Conservation (phyloP, 2,113 vertebrate genomes). For the Thalassoma bifasciatum region DNA sequence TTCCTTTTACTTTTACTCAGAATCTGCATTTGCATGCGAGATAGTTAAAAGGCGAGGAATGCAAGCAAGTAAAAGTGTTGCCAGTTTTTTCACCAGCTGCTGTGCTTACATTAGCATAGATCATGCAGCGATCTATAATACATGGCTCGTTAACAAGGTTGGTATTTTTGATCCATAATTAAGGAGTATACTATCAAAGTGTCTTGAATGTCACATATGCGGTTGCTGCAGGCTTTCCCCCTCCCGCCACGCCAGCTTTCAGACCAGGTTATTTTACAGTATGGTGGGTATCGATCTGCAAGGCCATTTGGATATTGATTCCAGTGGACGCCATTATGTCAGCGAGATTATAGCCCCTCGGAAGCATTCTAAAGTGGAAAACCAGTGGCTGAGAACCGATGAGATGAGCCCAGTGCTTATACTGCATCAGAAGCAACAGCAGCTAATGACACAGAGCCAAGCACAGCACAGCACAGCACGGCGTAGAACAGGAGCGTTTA, state of each 20-base stretch:
- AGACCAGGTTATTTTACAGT: conserved; percentile 62
- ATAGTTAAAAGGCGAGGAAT: conserved; percentile 42
- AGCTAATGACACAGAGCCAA: conserved; percentile 56
- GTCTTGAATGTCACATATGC: conserved; percentile 48
- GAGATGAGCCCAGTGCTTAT: conserved; percentile 58
- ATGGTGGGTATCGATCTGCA: conserved; percentile 67
- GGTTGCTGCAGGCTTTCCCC: conserved; percentile 28
- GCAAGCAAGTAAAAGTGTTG: conserved; percentile 44
- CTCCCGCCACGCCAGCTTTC: conserved; percentile 24
- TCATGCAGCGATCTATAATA: conserved; percentile 72
- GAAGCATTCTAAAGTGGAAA: conserved; percentile 66
- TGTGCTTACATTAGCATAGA: conserved; percentile 67
- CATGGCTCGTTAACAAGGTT: conserved; percentile 71
- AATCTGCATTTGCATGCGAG: conserved; percentile 27
- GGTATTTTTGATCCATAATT: conserved; percentile 75
- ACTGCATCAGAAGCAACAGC: conserved; percentile 62
- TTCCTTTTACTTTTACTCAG: background rate
- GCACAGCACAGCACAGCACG: no score
- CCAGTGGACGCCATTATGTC: conserved; percentile 77
- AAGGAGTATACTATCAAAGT: conserved; percentile 63
- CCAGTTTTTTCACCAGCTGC: conserved; percentile 49
- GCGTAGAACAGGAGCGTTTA: background rate
- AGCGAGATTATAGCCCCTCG: conserved; percentile 71
- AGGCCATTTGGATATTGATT: conserved; percentile 80
- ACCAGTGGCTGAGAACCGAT: conserved; percentile 61